Percentiles rank a stretch among this genome's conserved stretches.
Conservation (phyloP, 1,140 invertebrate species). For the Dolichoris vasculosae region DNA sequence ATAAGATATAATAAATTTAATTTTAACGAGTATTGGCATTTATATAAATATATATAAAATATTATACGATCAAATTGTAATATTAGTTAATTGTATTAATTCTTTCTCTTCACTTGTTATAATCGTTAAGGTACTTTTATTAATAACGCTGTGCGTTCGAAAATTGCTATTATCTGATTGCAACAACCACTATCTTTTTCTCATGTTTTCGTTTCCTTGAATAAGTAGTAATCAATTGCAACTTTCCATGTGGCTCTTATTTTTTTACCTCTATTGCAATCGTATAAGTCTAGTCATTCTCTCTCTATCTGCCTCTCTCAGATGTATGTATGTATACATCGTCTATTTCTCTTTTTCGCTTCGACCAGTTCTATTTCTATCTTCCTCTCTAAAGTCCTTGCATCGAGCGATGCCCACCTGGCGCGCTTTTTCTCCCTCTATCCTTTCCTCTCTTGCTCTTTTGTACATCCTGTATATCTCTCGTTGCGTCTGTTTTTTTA, state of each 20-base stretch:
- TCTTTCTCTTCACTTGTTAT: neutral
- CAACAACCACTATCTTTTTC: neutral
- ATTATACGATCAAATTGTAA: neutral
- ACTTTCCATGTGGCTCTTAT: conserved; percentile 5
- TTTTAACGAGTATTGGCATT: neutral
- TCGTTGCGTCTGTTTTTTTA: conserved; percentile 39
- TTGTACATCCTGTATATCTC: conserved; percentile 31
- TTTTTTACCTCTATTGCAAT: conserved; percentile 5
- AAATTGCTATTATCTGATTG: conserved; percentile 18
- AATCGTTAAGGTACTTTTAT: neutral
- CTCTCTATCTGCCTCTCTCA: neutral
- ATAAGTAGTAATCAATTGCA: neutral
- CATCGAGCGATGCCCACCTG: conserved; percentile 41
- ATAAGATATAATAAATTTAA: neutral
- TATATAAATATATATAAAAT: neutral
- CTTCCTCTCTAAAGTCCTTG: conserved; percentile 3
- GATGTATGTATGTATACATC: neutral
- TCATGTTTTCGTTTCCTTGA: neutral
- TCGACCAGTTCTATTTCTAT: neutral
- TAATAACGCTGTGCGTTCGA: neutral
- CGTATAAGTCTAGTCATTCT: neutral
- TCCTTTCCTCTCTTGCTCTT: conserved; percentile 28
- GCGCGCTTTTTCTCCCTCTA: conserved; percentile 20
- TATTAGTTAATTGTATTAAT: neutral
- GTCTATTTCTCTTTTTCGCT: conserved; percentile 11